Percentiles rank a stretch among this genome's conserved stretches.
These are phyloP conservation scores for Halcyon smyrnensis DNA, from an alignment of 2,797 vertebrate species.

Conservation along the genomic window DNA sequence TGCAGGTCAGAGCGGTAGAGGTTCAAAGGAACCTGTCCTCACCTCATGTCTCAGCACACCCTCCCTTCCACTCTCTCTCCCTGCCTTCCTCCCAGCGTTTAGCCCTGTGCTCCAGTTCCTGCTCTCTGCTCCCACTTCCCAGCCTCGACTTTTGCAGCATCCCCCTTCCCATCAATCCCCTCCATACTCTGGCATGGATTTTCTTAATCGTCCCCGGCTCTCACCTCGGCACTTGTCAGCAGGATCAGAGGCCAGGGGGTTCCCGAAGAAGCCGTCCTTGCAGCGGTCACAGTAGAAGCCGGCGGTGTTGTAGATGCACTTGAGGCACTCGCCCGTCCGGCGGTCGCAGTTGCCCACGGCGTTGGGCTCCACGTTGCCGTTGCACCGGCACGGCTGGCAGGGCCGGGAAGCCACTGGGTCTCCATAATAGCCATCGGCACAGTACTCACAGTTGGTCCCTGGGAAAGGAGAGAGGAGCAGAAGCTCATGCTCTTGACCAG, in stretches of 20 bases:
- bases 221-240: constrained; percentile 90
- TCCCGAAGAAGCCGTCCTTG: constrained; percentile 90
- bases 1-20: neutral
- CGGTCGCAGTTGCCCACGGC: constrained; percentile 95
- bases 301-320: constrained; percentile 92
- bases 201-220: neutral
- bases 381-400: constrained; percentile 90
- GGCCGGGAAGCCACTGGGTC: constrained; percentile 77
- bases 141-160: neutral
- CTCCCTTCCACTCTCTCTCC: neutral
- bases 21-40: neutral
- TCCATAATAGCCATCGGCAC: constrained; percentile 88
- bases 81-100: neutral
- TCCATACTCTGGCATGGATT: accelerated
- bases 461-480: neutral
- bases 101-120: neutral
- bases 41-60: neutral
- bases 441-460: constrained; percentile 88
- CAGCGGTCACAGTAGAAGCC: constrained; percentile 96
- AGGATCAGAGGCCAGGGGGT: constrained; percentile 82
- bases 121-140: neutral
- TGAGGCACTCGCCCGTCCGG: constrained; percentile 89
- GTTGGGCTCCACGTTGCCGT: constrained; percentile 93
- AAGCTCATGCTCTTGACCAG: accelerated
- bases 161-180: neutral